A percentile compares a stretch with the other conserved stretches of the same genome.
Conservation (phyloP, 2,797 vertebrate species). For the Choloepus didactylus region DNA sequence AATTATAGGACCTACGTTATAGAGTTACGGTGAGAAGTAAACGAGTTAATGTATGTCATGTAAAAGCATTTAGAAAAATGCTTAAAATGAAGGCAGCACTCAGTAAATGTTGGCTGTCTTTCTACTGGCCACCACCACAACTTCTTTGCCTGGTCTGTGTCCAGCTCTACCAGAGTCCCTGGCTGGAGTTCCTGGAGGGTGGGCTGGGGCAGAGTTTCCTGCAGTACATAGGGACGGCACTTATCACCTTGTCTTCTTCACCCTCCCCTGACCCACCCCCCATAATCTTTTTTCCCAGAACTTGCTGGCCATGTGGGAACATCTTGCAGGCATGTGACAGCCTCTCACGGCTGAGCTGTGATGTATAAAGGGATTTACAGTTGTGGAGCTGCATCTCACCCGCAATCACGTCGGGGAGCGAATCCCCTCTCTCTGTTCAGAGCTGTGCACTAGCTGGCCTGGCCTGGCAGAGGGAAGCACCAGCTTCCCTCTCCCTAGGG, state of each 20-base stretch:
- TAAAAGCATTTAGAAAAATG: background rate
- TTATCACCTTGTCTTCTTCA: background rate
- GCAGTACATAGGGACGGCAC: background rate
- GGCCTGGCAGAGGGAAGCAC: conserved; percentile 84
- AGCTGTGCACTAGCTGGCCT: conserved; percentile 86
- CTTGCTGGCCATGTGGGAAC: conserved; percentile 49
- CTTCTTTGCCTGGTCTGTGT: background rate
- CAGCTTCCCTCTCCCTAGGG: conserved; percentile 78
- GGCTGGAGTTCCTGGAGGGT: background rate
- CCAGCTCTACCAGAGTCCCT: background rate
- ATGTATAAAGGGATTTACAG: conserved; percentile 87
- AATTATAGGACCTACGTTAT: too few relatives aligned
- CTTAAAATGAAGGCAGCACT: background rate
- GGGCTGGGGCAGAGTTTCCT: background rate
- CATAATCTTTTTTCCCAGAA: background rate
- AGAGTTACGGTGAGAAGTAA: background rate
- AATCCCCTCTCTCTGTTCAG: conserved; percentile 85
- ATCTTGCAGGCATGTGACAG: conserved; percentile 78
- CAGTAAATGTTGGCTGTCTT: background rate
- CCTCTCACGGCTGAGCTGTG: conserved; percentile 85
- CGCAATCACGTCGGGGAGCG: conserved; percentile 83
- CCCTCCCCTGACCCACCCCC: background rate
- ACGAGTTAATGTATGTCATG: background rate
- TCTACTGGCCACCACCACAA: background rate
- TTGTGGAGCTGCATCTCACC: conserved; percentile 85